Evolutionary conservation across 2,888 invertebrate genomes (phyloP), one percentile per base, ranked within the genome.

Genomic region (Pyrrhia umbra): DNA sequence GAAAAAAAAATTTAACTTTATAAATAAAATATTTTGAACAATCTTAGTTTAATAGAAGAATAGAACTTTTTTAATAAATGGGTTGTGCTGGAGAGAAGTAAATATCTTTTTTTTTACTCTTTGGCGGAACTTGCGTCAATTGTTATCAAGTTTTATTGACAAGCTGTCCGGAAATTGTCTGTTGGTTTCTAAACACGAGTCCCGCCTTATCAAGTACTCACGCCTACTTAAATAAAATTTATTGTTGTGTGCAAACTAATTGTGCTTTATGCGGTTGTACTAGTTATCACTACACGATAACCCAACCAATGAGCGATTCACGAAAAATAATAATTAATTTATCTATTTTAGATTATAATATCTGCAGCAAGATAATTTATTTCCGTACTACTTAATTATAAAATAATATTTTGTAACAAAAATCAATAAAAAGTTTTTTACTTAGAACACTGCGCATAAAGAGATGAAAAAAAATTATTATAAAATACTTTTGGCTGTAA

Each of bases 81-180:
- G n/a, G 9, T 20, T 25, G 1, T 10, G 16, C 2, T 16, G n/a
- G 2, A 6, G 10, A 21, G 9, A 6, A 40, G 34, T 46, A 46
- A 49, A 30, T 65, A 6, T 6, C 0, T 10, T 27, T 6, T 2
- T 4, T 18, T 2, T 1, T 25, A 59, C 39, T 40, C 23, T 69
- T 34, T 47, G 52, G 6, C 66, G 69, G 73, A 69, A 72, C 37
- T 68, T 68, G 34, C 60, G 68, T 56, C 55, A 76, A 27, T 46
- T 61, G 54, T 79, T 77, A 76, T 76, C 77, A 62, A 49, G 13
- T 50, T 52, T 65, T 69, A 73, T 59, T 55, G 61, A 67, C 65
- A 65, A 25, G 45, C 49, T 56, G 57, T 55, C 60, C 68, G 60
- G 65, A 69, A 62, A 67, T 50, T 39, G 62, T 74, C 66, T 56